These are phyloP conservation scores for Rhysida immarginata DNA, from an alignment of 1,140 invertebrate genomes.

Conservation along the genomic window DNA sequence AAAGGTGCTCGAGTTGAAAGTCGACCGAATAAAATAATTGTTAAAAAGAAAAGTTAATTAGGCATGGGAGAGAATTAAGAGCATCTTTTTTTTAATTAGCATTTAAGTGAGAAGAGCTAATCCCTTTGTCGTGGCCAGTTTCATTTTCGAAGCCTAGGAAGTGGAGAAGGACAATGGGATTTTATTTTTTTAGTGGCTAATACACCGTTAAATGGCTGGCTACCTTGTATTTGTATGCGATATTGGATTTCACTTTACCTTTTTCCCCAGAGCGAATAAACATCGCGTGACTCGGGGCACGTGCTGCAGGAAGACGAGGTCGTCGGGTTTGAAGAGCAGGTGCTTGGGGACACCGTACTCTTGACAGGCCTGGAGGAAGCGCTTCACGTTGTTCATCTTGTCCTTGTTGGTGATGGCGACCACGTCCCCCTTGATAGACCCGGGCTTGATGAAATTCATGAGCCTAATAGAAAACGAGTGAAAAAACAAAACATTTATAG, in stretches of 20 bases:
- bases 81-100: no score
- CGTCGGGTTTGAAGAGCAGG: conserved; percentile 23
- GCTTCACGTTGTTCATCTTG: conserved; percentile 22
- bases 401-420: conserved; percentile 18
- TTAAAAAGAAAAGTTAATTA: no score
- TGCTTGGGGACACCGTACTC: conserved; percentile 22
- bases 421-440: conserved; percentile 21
- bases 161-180: no score
- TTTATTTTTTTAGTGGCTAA: no score
- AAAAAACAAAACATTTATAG: not conserved
- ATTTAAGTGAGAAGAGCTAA: no score
- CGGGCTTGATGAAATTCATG: conserved; percentile 23
- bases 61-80: no score
- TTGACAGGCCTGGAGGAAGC: conserved; percentile 20
- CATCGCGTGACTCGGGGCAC: conserved; percentile 25
- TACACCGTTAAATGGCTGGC: no score
- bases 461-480: conserved; percentile 15
- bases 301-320: conserved; percentile 22
- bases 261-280: conserved; percentile 23
- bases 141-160: no score
- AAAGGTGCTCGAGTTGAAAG: no score
- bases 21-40: no score
- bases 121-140: no score
- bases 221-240: no score
- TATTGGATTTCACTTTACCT: conserved; percentile 19